Evolutionary conservation across 2,797 vertebrate genomes (phyloP).

Genomic region (Arctocebus calabarensis): DNA sequence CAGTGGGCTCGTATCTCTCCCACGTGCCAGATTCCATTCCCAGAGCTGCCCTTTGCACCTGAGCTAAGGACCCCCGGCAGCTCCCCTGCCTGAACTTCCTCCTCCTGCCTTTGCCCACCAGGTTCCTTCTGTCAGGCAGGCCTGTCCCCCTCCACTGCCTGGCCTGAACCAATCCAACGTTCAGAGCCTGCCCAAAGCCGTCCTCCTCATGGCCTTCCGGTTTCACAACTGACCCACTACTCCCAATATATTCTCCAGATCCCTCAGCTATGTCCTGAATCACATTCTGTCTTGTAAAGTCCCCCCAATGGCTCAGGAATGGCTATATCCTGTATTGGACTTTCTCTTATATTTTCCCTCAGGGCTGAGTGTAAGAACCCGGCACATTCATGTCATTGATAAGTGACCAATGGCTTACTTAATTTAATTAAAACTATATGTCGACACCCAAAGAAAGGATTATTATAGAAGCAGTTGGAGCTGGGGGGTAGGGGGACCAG

Average conservation of each 20-base stretch:
- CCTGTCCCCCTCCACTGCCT: background rate
- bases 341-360: background rate
- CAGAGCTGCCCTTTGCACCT: background rate
- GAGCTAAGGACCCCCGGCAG: background rate
- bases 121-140: background rate
- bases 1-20: background rate
- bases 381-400: background rate
- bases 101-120: background rate
- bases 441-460: background rate
- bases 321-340: background rate
- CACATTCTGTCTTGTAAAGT: background rate
- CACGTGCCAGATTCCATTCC: background rate
- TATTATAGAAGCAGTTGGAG: background rate
- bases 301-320: background rate
- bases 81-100: background rate
- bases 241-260: background rate
- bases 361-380: background rate
- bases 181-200: background rate
- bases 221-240: background rate
- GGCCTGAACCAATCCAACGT: background rate
- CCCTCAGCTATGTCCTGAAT: background rate
- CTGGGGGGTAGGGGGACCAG: background rate
- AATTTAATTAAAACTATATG: background rate
- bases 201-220: rapidly evolving
- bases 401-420: background rate